Percentiles rank a stretch among this genome's conserved stretches.
These are phyloP conservation scores for Gibbula magus DNA, from an alignment of 2,888 invertebrate species.

Conservation along the genomic window DNA sequence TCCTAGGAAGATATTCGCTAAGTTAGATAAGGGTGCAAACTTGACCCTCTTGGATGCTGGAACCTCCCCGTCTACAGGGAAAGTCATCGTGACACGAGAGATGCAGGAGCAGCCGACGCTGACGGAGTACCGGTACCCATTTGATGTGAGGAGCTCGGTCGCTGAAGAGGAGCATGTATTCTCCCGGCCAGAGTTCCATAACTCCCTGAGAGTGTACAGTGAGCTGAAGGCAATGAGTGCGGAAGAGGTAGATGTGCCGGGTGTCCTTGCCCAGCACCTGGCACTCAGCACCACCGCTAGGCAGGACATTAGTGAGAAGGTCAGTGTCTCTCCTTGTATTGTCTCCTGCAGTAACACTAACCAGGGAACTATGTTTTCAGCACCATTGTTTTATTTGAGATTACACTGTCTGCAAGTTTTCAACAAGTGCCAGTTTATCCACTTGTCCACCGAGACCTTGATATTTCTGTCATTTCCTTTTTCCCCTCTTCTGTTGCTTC, in stretches of 20 bases:
- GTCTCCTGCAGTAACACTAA: too few relatives aligned
- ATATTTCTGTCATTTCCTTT: too few relatives aligned
- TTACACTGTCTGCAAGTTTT: too few relatives aligned
- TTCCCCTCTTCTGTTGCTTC: too few relatives aligned
- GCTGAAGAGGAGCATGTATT: constrained; percentile 59
- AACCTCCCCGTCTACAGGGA: constrained; percentile 38
- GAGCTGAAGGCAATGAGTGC: constrained; percentile 58
- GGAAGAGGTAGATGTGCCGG: constrained; percentile 51
- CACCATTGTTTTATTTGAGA: too few relatives aligned
- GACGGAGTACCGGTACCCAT: constrained; percentile 58
- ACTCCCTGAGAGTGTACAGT: constrained; percentile 57
- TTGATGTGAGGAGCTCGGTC: constrained; percentile 36
- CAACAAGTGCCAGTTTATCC: too few relatives aligned
- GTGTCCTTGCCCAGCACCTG: constrained; percentile 56
- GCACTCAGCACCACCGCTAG: constrained; percentile 51
- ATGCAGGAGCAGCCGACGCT: constrained; percentile 44
- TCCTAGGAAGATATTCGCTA: too few relatives aligned
- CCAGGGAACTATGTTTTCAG: too few relatives aligned
- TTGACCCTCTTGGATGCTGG: not conserved
- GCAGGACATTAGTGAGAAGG: constrained; percentile 66
- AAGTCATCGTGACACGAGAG: constrained; percentile 49
- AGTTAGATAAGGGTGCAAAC: too few relatives aligned
- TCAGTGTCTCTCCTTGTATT: too few relatives aligned
- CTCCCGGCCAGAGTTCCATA: constrained; percentile 68
- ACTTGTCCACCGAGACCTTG: too few relatives aligned